phyloP scores from a whole-genome alignment of 2,888 invertebrate species.

The Baccha elongata region DNA sequence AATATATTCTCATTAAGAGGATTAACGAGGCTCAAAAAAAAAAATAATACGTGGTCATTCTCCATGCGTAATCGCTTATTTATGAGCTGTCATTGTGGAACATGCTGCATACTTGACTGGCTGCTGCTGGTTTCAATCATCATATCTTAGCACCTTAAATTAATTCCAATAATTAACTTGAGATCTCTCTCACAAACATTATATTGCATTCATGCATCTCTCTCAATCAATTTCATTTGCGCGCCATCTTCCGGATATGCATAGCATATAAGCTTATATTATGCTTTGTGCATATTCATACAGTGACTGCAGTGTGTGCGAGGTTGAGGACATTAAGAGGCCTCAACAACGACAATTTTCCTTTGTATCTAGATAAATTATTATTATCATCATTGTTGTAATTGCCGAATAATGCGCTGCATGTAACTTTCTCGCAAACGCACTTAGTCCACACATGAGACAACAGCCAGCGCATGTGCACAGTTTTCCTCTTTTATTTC shows the following conservation, averaged over 20 bases:
- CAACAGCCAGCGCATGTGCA: constrained; percentile 2
- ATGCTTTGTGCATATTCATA: not conserved
- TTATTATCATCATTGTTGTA: constrained; percentile 57
- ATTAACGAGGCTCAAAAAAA: constrained; percentile 38
- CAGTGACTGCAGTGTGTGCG: constrained; percentile 21
- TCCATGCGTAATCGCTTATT: constrained; percentile 49
- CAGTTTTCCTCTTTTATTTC: not conserved
- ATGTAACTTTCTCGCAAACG: constrained; percentile 69
- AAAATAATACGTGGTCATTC: constrained; percentile 36
- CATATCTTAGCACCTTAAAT: constrained; percentile 59
- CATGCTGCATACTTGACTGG: constrained; percentile 7
- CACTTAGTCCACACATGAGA: constrained; percentile 45
- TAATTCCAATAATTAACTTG: constrained; percentile 58
- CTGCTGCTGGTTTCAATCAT: constrained; percentile 40
- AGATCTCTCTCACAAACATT: constrained; percentile 12
- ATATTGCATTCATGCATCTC: constrained; percentile 29
- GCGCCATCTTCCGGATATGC: constrained; percentile 33
- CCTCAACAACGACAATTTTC: constrained; percentile 39
- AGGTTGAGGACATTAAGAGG: constrained; percentile 63
- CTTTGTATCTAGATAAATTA: constrained; percentile 63
- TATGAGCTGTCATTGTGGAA: constrained; percentile 53
- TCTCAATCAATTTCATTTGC: constrained; percentile 31
- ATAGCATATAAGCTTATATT: constrained; percentile 15
- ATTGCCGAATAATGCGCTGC: constrained; percentile 68
- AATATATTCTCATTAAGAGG: constrained; percentile 34